phyloP scores from a whole-genome alignment of 2,797 vertebrate genomes.

The Phylloscopus collybita region DNA sequence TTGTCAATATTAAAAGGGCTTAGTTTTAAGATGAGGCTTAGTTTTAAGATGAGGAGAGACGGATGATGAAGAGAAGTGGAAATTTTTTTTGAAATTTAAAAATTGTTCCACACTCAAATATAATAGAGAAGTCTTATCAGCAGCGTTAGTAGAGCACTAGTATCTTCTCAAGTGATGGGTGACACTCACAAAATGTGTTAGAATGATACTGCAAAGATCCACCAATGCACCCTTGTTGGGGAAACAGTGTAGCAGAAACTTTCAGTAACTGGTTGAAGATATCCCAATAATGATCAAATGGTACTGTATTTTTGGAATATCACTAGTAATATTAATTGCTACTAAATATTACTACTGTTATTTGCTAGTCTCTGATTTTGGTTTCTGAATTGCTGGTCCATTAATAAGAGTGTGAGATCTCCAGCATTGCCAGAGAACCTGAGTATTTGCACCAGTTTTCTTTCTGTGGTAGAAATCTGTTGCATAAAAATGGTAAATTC shows the following conservation, averaged over 20 bases:
- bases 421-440: neutral
- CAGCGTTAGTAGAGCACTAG: neutral
- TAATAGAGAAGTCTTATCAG: neutral
- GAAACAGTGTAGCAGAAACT: neutral
- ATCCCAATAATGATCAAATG: neutral
- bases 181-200: neutral
- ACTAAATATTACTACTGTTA: neutral
- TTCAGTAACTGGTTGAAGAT: neutral
- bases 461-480: neutral
- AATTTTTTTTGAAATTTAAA: neutral
- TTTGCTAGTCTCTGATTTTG: neutral
- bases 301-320: neutral
- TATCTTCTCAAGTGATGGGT: neutral
- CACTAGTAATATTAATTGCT: neutral
- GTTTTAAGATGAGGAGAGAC: neutral
- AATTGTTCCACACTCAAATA: neutral
- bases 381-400: neutral
- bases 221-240: neutral
- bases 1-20: neutral
- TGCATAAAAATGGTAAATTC: constrained; percentile 35
- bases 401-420: neutral
- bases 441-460: neutral
- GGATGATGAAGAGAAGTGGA: neutral
- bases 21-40: neutral
- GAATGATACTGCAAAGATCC: neutral